A percentile compares a stretch with the other conserved stretches of the same genome.
phyloP scores from a whole-genome alignment of 2,797 vertebrate species.

The Chloroceryle inda region DNA sequence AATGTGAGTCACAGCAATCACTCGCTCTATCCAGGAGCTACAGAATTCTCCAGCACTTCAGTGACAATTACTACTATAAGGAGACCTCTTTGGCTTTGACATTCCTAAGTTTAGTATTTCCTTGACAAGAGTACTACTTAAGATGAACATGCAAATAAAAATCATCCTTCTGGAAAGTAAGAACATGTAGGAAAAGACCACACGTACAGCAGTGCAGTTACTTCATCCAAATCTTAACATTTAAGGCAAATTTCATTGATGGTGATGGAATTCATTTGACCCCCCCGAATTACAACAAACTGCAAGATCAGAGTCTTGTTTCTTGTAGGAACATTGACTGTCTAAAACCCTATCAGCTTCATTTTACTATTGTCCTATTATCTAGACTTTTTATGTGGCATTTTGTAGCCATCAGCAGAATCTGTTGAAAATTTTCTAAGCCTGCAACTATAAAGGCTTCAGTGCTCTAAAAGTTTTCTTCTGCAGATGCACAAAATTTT shows the following conservation, averaged over 20 bases:
- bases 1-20: background rate
- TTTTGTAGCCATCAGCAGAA: slow-evolving; percentile 31
- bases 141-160: slow-evolving; percentile 1
- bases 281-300: background rate
- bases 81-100: background rate
- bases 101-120: background rate
- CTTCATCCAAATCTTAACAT: background rate
- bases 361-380: background rate
- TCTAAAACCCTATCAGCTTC: background rate
- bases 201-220: background rate
- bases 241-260: background rate
- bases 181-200: background rate
- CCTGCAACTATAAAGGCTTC: slow-evolving; percentile 41
- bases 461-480: slow-evolving; percentile 32
- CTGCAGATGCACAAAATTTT: slow-evolving; percentile 48
- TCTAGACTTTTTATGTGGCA: background rate
- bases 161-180: background rate
- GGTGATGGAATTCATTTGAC: background rate
- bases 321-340: background rate
- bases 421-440: slow-evolving; percentile 42
- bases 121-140: slow-evolving; percentile 27
- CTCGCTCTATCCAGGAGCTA: background rate
- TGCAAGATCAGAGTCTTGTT: background rate
- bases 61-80: slow-evolving; percentile 22
- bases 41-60: slow-evolving; percentile 5